phyloP scores from a whole-genome alignment of 2,888 invertebrate genomes.

The Rutpela maculata region DNA sequence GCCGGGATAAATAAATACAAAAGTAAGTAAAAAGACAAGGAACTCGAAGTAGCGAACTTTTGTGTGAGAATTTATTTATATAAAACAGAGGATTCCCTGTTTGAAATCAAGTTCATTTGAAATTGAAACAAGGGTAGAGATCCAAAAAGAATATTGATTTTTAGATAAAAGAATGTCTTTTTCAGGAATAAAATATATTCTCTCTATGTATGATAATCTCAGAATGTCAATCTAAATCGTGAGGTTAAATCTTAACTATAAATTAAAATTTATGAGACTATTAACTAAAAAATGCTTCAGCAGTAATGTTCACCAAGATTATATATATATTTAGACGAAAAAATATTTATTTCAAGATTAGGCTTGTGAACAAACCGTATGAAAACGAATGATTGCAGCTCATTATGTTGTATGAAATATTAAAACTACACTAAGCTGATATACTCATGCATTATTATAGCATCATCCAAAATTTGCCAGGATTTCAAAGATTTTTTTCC shows the following conservation, averaged over 20 bases:
- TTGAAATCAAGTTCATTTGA: slow-evolving; percentile 45
- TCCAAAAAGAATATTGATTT: slow-evolving; percentile 46
- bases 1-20: slow-evolving; percentile 40
- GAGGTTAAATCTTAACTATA: neutral
- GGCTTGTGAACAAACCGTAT: too few species aligned
- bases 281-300: too few species aligned
- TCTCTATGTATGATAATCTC: slow-evolving; percentile 31
- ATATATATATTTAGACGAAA: too few species aligned
- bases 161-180: slow-evolving; percentile 33
- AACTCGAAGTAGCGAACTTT: slow-evolving; percentile 1
- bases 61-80: slow-evolving; percentile 45
- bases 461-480: too few species aligned
- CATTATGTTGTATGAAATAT: too few species aligned
- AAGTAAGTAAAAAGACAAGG: slow-evolving; percentile 14
- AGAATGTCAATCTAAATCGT: slow-evolving; percentile 16
- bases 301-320: too few species aligned
- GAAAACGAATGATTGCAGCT: too few species aligned
- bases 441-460: too few species aligned
- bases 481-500: too few species aligned
- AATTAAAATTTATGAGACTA: slow-evolving; percentile 7
- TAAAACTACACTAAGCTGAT: too few species aligned
- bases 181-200: slow-evolving; percentile 14
- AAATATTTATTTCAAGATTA: too few species aligned
- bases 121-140: slow-evolving; percentile 46
- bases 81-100: slow-evolving; percentile 44